These are phyloP conservation scores for Altica lythri DNA, from an alignment of 2,888 invertebrate genomes.

Conservation along the genomic window DNA sequence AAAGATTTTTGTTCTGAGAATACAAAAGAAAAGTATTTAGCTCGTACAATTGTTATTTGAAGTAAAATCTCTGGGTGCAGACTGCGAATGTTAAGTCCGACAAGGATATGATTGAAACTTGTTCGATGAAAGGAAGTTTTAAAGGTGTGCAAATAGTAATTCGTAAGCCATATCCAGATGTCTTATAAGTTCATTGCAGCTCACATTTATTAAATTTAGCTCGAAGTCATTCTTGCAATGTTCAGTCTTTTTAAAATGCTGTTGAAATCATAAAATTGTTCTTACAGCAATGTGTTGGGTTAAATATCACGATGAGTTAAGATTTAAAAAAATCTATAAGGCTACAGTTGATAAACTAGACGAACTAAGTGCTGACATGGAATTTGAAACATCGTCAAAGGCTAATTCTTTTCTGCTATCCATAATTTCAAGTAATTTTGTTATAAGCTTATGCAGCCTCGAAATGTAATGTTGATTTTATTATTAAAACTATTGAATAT, in stretches of 20 bases:
- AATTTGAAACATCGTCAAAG: neutral
- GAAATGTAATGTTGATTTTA: too few species aligned
- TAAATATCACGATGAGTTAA: neutral
- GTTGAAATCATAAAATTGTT: conserved; percentile 22
- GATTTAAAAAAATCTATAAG: neutral
- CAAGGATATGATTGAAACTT: conserved; percentile 35
- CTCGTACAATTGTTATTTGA: conserved; percentile 27
- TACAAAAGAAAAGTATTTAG: conserved; percentile 27
- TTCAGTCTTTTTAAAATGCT: conserved; percentile 27
- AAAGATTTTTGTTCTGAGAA: conserved; percentile 26
- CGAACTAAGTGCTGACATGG: neutral
- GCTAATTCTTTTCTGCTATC: conserved; percentile 22
- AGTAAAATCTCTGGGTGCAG: conserved; percentile 28
- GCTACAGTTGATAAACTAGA: neutral
- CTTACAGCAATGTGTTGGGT: neutral
- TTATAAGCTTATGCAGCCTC: too few species aligned
- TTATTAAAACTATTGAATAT: too few species aligned
- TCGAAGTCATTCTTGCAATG: conserved; percentile 24
- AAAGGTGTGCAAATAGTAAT: conserved; percentile 31
- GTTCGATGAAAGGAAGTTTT: conserved; percentile 28
- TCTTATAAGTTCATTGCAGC: conserved; percentile 31
- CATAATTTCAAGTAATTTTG: conserved; percentile 11
- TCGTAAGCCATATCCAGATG: conserved; percentile 26
- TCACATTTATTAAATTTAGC: conserved; percentile 34
- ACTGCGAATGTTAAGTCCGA: conserved; percentile 23